These are phyloP conservation scores for Odontomachus brunneus DNA, from an alignment of 1,140 invertebrate species.

Conservation along the genomic window DNA sequence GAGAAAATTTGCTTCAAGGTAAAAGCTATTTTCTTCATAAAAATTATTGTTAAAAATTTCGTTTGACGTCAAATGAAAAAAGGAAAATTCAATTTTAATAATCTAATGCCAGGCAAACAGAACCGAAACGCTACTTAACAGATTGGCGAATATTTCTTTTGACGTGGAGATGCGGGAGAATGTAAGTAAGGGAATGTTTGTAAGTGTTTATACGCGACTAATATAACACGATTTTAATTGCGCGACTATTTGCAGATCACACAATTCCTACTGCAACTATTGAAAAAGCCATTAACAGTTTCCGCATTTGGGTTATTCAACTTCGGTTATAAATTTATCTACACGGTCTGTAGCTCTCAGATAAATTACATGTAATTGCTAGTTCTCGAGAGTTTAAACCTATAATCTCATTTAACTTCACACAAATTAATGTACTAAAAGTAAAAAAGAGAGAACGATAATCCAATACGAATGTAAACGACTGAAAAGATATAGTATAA, in stretches of 20 bases:
- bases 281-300: not conserved
- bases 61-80: not conserved
- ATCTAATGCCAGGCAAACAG: not conserved
- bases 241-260: not conserved
- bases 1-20: conserved; percentile 33
- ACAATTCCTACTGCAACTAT: not conserved
- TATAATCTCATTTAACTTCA: no score
- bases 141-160: no score
- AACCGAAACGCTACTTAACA: not conserved
- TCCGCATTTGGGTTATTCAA: not conserved
- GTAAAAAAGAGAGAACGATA: no score
- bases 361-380: not conserved
- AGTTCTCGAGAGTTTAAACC: not conserved
- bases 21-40: no score
- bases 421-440: no score
- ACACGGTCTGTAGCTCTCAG: not conserved
- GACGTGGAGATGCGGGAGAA: no score
- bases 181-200: not conserved
- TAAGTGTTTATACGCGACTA: not conserved
- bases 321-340: conserved; percentile 1
- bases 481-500: no score
- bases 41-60: not conserved
- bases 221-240: not conserved
- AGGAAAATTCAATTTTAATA: conserved; percentile 10
- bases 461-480: no score